Evolutionary conservation across 2,797 vertebrate species (phyloP).

Genomic region (Crocidura indochinensis): DNA sequence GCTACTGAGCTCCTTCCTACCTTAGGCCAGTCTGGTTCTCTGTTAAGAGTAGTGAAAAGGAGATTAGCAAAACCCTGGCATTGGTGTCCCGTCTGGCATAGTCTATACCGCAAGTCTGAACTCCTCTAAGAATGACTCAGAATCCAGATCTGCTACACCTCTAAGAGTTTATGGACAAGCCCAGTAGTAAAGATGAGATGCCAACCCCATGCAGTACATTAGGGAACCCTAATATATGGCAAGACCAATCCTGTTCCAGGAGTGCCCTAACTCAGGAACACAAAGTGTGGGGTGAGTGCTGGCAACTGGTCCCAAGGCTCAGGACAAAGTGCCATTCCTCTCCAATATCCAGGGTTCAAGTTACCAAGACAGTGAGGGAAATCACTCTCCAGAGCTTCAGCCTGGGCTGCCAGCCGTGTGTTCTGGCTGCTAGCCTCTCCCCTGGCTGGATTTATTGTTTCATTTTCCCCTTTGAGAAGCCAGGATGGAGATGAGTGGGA

Average conservation of each 20-base stretch:
- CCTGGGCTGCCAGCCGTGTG: too few species aligned
- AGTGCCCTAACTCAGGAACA: neutral
- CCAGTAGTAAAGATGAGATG: neutral
- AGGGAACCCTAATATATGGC: neutral
- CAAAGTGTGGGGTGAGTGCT: neutral
- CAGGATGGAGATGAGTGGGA: neutral
- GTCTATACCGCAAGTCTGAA: constrained; percentile 11
- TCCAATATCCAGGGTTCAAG: constrained; percentile 35
- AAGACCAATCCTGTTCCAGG: neutral
- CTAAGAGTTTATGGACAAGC: neutral
- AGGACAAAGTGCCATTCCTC: constrained; percentile 37
- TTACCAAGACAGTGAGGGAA: constrained; percentile 57
- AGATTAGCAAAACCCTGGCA: neutral
- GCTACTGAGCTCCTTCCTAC: too few species aligned
- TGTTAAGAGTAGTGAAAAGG: neutral
- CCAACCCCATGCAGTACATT: too few species aligned
- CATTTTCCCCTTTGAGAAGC: constrained; percentile 41
- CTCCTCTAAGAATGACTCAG: neutral
- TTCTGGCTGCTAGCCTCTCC: neutral
- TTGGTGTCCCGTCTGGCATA: neutral
- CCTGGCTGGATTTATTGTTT: constrained; percentile 10
- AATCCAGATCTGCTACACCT: neutral
- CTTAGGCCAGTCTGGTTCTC: neutral
- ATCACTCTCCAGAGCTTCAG: neutral
- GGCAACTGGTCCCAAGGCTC: neutral